Percentiles rank a stretch among this genome's conserved stretches.
phyloP scores from a whole-genome alignment of 2,113 vertebrate species.

The Zosterops japonicus region DNA sequence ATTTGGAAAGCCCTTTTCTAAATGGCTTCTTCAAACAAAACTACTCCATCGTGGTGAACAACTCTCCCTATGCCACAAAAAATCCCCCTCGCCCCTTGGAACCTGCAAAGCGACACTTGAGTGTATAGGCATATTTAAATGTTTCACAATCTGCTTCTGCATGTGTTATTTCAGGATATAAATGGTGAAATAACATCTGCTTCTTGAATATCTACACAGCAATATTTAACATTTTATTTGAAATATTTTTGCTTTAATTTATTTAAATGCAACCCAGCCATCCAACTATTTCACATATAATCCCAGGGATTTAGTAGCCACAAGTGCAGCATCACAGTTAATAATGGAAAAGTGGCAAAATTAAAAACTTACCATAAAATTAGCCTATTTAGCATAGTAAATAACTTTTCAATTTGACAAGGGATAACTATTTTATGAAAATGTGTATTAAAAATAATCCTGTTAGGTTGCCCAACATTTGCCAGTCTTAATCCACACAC shows the following conservation, averaged over 20 bases:
- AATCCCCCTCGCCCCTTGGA: background rate
- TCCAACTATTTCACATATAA: background rate
- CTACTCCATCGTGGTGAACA: background rate
- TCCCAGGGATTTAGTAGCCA: background rate
- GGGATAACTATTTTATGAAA: conserved; percentile 12
- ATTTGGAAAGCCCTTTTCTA: background rate
- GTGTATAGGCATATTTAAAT: background rate
- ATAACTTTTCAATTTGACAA: conserved; percentile 20
- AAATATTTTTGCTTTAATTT: conserved; percentile 11
- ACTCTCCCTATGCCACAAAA: background rate
- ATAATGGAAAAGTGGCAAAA: background rate
- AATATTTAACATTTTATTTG: background rate
- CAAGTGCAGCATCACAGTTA: background rate
- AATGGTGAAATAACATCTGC: background rate
- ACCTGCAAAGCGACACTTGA: background rate
- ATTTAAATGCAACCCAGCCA: conserved; percentile 10
- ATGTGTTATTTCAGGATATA: background rate
- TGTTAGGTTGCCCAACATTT: background rate
- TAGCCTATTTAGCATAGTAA: background rate
- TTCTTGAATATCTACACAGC: background rate
- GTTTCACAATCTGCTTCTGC: background rate
- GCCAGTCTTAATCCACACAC: background rate
- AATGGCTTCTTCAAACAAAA: background rate
- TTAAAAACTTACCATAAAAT: conserved; percentile 20
- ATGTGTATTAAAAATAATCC: conserved; percentile 14